Evolutionary conservation across 2,888 invertebrate genomes (phyloP).

Genomic region (Panorpa germanica): DNA sequence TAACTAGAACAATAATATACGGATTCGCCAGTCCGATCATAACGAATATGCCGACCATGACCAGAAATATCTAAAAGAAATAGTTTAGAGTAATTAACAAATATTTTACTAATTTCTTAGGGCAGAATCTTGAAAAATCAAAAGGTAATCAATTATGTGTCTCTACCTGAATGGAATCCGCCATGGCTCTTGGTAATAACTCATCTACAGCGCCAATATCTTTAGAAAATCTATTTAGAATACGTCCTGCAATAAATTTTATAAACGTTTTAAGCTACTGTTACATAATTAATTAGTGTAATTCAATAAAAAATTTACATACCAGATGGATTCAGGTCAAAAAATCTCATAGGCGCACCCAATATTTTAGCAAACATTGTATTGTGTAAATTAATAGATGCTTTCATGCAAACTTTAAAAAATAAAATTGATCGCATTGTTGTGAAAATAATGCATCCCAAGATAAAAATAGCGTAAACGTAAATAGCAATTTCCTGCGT

Average conservation of each 20-base stretch:
- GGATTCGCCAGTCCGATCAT: slow-evolving; percentile 53
- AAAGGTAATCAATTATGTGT: neutral
- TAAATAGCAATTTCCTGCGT: slow-evolving; percentile 20
- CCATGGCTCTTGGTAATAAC: slow-evolving; percentile 28
- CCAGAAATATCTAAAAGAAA: slow-evolving; percentile 33
- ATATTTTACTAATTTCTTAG: slow-evolving; percentile 19
- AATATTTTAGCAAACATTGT: slow-evolving; percentile 69
- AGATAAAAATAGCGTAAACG: slow-evolving; percentile 22
- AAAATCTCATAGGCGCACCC: slow-evolving; percentile 63
- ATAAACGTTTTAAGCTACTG: slow-evolving; percentile 21
- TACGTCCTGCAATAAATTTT: slow-evolving; percentile 19
- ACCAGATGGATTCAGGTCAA: slow-evolving; percentile 70
- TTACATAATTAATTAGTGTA: slow-evolving; percentile 13
- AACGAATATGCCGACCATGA: slow-evolving; percentile 57
- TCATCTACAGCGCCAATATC: slow-evolving; percentile 47
- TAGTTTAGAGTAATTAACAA: neutral
- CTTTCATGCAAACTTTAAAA: slow-evolving; percentile 55
- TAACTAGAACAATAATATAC: slow-evolving; percentile 42
- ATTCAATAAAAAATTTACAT: slow-evolving; percentile 15
- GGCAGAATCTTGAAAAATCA: slow-evolving; percentile 22
- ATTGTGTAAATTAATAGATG: slow-evolving; percentile 60
- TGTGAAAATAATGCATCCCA: slow-evolving; percentile 21
- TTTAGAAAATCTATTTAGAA: slow-evolving; percentile 59
- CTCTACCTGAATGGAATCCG: slow-evolving; percentile 30
- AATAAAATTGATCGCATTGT: slow-evolving; percentile 43